Percentiles rank a stretch among this genome's conserved stretches.
Evolutionary conservation across 2,797 vertebrate genomes (phyloP).

Genomic region (Cheirogaleus major): DNA sequence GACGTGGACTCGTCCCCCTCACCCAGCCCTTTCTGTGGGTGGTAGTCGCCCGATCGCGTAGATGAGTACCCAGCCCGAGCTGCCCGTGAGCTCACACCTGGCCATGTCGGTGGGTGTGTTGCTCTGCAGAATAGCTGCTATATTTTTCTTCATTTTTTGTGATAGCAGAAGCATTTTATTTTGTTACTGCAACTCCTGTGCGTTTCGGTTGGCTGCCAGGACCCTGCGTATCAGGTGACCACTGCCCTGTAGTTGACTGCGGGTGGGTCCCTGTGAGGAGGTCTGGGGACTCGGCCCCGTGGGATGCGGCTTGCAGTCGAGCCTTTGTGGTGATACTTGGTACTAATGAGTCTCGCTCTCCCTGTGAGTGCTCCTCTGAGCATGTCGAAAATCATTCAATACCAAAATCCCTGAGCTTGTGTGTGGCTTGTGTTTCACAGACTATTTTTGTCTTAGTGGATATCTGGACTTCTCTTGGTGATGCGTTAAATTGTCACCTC

Average conservation of each 20-base stretch:
- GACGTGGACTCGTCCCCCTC: rapidly evolving
- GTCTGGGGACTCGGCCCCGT: too few relatives aligned
- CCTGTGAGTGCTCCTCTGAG: rapidly evolving
- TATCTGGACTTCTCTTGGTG: background rate
- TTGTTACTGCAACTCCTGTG: background rate
- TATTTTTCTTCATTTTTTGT: background rate
- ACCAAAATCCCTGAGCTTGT: background rate
- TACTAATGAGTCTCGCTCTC: rapidly evolving
- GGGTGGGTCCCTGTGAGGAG: rapidly evolving
- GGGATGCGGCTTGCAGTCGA: background rate
- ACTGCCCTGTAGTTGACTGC: rapidly evolving
- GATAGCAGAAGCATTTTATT: background rate
- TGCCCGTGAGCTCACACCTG: background rate
- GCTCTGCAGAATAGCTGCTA: background rate
- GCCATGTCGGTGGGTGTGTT: rapidly evolving
- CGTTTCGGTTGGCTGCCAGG: background rate
- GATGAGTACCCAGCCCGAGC: rapidly evolving
- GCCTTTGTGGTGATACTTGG: background rate
- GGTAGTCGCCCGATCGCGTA: rapidly evolving
- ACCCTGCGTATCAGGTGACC: rapidly evolving
- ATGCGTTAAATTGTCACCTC: too few relatives aligned
- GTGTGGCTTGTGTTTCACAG: background rate
- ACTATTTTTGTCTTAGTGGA: background rate
- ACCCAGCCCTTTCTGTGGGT: rapidly evolving
- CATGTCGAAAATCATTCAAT: rapidly evolving